Base-by-base conservation (phyloP, 2,888 invertebrate genomes). In the Embidobia sp. region DNA sequence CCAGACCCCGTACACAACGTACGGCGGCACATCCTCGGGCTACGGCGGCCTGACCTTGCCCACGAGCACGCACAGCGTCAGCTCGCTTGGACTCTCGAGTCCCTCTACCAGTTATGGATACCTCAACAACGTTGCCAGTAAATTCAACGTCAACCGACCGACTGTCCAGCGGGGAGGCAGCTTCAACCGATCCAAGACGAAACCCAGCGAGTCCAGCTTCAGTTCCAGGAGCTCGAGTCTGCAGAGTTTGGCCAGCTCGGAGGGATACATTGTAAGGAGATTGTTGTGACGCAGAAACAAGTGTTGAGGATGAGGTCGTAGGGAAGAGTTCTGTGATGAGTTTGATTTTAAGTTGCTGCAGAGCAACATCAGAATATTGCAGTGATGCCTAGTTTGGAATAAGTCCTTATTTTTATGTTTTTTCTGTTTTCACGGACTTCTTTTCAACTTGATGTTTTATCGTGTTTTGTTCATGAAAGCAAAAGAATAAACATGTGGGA, bases 241-340 rank as follows among this genome's bases (percentile, higher is more conserved):
- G 40, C 89, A 89, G 79, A 89, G 89, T 69, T 81, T 89, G 59
- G 84, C 87, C 53, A 87, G 94, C 83, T 96, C 96, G 73, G 96
- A 96, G 90, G 96, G 96, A 91, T 96, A 96, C 86, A 93, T 93
- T 92, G 96, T 96, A 95, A 92, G 95, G 16, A 6, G 11, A 40
- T 16, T 15, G 13, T 5, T 2, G 11, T 51, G 18, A 15, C n/a
- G 4, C 6, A 10, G 10, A 10, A 10, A 37, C 6, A 8, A 27
- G 26, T 13, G 46, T 27, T 44, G 10, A 2, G 8, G 18, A n/a
- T 10, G 44, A 6, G 44, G 22, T 10, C 3, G 1, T 8, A 33
- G n/a, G 1, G 11, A 19, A 49, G 16, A n/a, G n/a, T n/a, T n/a
- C n/a, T n/a, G n/a, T n/a, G n/a, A n/a, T n/a, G n/a, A n/a, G n/a